phyloP scores from a whole-genome alignment of 2,797 vertebrate genomes.

The Macropodus opercularis region DNA sequence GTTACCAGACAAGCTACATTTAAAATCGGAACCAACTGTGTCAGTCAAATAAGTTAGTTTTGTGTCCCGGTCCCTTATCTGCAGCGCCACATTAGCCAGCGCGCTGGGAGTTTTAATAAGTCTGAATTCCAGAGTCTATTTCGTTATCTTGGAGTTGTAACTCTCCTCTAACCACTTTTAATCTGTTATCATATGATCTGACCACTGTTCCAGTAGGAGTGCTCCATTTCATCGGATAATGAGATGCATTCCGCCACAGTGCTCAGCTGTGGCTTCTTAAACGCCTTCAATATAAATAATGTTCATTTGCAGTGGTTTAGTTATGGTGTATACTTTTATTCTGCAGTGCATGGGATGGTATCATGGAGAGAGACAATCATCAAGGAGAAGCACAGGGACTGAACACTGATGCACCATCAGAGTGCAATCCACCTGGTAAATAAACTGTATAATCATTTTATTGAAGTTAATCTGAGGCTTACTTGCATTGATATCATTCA shows the following conservation, averaged over 20 bases:
- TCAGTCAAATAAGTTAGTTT: constrained; percentile 11
- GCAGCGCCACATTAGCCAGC: constrained; percentile 15
- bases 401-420: constrained; percentile 57
- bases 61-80: neutral
- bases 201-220: constrained; percentile 42
- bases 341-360: constrained; percentile 77
- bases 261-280: neutral
- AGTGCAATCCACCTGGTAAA: constrained; percentile 65
- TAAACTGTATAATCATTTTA: neutral
- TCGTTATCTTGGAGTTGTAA: constrained; percentile 38
- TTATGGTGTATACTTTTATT: neutral
- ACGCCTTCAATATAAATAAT: neutral
- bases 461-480: neutral
- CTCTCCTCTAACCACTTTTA: constrained; percentile 26
- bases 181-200: constrained; percentile 65
- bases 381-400: constrained; percentile 68
- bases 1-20: neutral
- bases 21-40: neutral
- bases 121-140: constrained; percentile 27
- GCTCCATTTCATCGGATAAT: constrained; percentile 57
- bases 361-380: constrained; percentile 76
- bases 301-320: neutral
- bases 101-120: constrained; percentile 26
- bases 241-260: constrained; percentile 17
- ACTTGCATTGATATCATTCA: neutral